Conservation (phyloP, 2,797 vertebrate species). For the Diceros bicornis region DNA sequence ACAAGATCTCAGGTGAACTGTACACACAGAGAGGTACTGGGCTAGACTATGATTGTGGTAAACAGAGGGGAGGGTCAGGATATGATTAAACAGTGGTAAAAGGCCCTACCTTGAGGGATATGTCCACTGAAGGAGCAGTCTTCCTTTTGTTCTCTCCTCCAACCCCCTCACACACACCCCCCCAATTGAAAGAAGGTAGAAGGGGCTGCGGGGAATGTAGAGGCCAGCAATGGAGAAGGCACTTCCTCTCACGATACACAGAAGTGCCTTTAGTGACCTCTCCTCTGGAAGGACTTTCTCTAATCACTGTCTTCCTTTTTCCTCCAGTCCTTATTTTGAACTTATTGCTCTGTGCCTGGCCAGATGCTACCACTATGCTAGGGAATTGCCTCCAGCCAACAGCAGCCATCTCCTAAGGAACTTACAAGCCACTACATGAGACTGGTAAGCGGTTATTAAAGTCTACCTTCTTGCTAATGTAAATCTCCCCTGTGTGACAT, state of each 20-base stretch:
- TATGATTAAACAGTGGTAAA: neutral
- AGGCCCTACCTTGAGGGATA: neutral
- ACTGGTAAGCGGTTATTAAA: too few species aligned
- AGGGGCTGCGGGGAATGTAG: neutral
- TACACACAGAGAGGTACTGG: neutral
- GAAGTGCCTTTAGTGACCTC: neutral
- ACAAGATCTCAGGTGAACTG: neutral
- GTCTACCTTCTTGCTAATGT: neutral
- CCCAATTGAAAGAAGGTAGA: neutral
- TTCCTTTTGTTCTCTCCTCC: neutral
- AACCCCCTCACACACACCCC: accelerated
- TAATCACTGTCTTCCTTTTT: neutral
- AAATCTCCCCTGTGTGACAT: neutral
- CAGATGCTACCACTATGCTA: neutral
- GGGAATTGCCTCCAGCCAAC: neutral
- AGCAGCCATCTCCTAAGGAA: neutral
- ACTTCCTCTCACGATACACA: neutral
- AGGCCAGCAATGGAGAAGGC: neutral
- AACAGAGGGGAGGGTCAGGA: neutral
- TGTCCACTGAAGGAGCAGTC: accelerated
- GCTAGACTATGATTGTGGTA: neutral
- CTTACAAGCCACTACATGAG: neutral
- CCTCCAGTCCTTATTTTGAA: neutral
- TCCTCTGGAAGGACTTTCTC: neutral
- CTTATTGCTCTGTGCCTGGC: neutral